These are phyloP conservation scores for Melanotaenia parkinsoni DNA, from an alignment of 2,797 vertebrate genomes.

Conservation along the genomic window DNA sequence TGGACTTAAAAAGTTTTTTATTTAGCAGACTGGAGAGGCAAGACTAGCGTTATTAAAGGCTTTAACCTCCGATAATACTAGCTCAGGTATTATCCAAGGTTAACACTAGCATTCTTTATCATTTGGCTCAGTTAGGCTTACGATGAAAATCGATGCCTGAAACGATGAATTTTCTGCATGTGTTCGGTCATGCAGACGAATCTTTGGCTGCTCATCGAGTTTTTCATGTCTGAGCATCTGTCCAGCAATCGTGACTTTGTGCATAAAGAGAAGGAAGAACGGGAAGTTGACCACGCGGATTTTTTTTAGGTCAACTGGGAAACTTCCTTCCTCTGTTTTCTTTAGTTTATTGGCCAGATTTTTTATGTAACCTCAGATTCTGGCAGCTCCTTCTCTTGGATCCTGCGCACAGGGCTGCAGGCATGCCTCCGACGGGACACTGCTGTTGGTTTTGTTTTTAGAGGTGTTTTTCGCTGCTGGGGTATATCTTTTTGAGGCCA, in stretches of 20 bases:
- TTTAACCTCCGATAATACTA: too few relatives aligned
- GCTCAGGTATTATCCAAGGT: too few relatives aligned
- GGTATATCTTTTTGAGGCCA: conserved; percentile 67
- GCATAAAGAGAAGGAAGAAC: conserved; percentile 27
- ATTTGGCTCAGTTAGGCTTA: too few relatives aligned
- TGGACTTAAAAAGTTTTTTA: too few relatives aligned
- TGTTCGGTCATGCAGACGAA: too few relatives aligned
- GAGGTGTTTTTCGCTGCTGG: conserved; percentile 38
- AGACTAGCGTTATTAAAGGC: too few relatives aligned
- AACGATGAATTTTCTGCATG: too few relatives aligned
- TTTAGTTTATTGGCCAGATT: conserved; percentile 50
- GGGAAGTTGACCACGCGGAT: conserved; percentile 32
- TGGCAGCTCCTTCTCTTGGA: conserved; percentile 51
- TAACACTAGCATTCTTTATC: too few relatives aligned
- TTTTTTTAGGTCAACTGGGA: conserved; percentile 54
- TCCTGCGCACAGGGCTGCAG: conserved; percentile 5
- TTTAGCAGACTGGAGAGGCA: too few relatives aligned
- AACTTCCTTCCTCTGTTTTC: conserved; percentile 67
- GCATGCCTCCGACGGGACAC: conserved; percentile 18
- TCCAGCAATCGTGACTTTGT: conserved; percentile 6
- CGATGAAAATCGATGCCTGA: too few relatives aligned
- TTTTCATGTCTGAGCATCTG: neutral
- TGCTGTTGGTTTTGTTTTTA: conserved; percentile 61
- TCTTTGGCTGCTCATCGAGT: too few relatives aligned
- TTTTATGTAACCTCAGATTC: conserved; percentile 48